Base-by-base conservation (phyloP, 2,888 invertebrate genomes). In the Byasa hedistus region DNA sequence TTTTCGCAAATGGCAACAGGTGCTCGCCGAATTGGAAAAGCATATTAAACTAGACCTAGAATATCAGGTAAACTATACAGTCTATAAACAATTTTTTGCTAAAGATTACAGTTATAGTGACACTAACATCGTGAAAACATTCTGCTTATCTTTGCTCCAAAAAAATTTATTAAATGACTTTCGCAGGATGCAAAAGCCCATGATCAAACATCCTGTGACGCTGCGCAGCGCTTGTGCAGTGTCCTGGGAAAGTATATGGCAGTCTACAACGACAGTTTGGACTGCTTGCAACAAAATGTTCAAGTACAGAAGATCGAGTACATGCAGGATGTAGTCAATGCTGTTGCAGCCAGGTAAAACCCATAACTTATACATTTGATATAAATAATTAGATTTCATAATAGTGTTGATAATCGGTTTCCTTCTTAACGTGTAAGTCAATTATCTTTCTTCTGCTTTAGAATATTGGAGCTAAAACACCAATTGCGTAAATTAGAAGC, bases 241-340 rank as follows among this genome's bases (percentile, higher is more conserved):
- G 68, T 86, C 1, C 69, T 88, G 0, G 83, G 79, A 0, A 79
- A 77, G 39, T 89, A 89, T 69, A 80, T 82, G 69, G 66, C 68
- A 0, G 64, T 81, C 1, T 87, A 85, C 73, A 89, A 86, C 57
- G 77, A 83, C 1, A 71, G 76, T 0, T 65, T 81, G 24, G 85
- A 86, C 22, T 85, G 85, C 62, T 68, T 78, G 3, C 72, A 81
- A 1, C 80, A 85, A 44, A 87, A 85, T 66, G 69, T 86, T 1
- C 89, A 89, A 73, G 80, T 88, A 2, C 89, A 89, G 72, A 89
- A 89, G 72, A 75, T 79, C 4, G 58, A 27, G 8, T 81, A 80
- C 64, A 78, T 88, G 2, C 61, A 69, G 1, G 72, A 75, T 1
- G 73, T 87, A 3, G 69, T 85, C 0, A 76, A 78, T 32, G 75